Percentiles rank a stretch among this genome's conserved stretches.
Conservation (phyloP, 1,140 invertebrate species). For the Carposina sasakii region DNA sequence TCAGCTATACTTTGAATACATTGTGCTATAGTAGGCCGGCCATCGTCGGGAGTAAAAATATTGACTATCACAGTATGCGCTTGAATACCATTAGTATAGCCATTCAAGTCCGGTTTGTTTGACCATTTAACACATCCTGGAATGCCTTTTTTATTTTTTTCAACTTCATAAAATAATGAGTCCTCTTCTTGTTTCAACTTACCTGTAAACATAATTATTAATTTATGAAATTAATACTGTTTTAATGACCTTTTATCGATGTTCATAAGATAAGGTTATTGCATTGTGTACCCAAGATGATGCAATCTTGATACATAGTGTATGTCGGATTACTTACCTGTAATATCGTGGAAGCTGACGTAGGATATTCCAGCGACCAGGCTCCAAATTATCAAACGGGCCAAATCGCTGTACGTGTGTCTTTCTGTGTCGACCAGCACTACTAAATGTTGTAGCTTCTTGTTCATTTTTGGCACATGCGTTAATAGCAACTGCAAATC, state of each 20-base stretch:
- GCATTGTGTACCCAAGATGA: not conserved
- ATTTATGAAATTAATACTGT: not conserved
- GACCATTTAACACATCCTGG: conserved; percentile 75
- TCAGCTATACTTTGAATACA: conserved; percentile 49
- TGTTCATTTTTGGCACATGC: conserved; percentile 45
- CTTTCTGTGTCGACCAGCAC: conserved; percentile 46
- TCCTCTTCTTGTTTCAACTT: conserved; percentile 73
- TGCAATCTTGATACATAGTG: not conserved
- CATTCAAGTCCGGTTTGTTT: conserved; percentile 60
- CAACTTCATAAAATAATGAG: conserved; percentile 71
- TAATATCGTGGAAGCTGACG: conserved; percentile 80
- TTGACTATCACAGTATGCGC: conserved; percentile 62
- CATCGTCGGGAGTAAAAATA: conserved; percentile 68
- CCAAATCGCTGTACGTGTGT: conserved; percentile 58
- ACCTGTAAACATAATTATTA: conserved; percentile 64
- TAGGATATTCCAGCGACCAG: conserved; percentile 75
- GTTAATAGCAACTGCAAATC: conserved; percentile 46
- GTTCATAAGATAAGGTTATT: not conserved
- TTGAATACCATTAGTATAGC: conserved; percentile 74
- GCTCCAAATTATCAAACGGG: conserved; percentile 78
- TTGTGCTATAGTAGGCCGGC: conserved; percentile 71
- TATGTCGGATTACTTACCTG: conserved; percentile 69
- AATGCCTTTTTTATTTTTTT: conserved; percentile 66
- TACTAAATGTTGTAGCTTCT: conserved; percentile 59
- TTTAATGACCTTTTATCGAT: not conserved